phyloP scores from a whole-genome alignment of 2,888 invertebrate genomes.

The Mechanitis mazaeus region DNA sequence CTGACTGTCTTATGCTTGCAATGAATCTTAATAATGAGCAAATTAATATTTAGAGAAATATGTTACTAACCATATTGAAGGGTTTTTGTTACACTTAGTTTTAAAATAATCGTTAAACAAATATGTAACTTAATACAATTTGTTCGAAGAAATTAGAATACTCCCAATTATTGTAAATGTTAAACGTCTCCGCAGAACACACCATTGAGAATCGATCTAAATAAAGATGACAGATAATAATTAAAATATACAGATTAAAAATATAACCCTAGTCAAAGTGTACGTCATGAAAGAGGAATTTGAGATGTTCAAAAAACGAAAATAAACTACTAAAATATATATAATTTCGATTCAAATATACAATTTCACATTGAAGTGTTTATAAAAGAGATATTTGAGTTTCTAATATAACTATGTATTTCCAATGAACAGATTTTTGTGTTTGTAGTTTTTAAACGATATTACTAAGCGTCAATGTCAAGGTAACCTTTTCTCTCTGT shows the following conservation, averaged over 20 bases:
- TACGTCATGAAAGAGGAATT: background rate
- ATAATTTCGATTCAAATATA: no score
- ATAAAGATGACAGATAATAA: conserved; percentile 34
- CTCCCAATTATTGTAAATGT: conserved; percentile 18
- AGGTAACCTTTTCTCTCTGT: conserved; percentile 25
- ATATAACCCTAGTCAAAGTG: conserved; percentile 8
- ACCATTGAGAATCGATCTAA: conserved; percentile 44
- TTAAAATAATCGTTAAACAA: conserved; percentile 2
- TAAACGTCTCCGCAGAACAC: conserved; percentile 27
- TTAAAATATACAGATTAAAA: conserved; percentile 12
- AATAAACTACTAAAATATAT: no score
- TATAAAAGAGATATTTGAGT: no score
- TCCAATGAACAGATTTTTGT: no score
- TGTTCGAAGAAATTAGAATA: conserved; percentile 1
- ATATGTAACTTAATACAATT: conserved; percentile 5
- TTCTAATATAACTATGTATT: no score
- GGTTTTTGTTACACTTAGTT: conserved; percentile 13
- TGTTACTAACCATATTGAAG: conserved; percentile 20
- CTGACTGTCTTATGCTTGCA: background rate
- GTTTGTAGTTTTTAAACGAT: no score
- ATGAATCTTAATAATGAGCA: background rate
- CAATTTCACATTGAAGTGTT: no score
- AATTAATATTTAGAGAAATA: background rate
- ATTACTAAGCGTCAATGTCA: conserved; percentile 31
- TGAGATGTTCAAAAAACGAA: no score